Percentiles rank a stretch among this genome's conserved stretches.
phyloP scores from a whole-genome alignment of 2,797 vertebrate genomes.

The Malacoraja senta region DNA sequence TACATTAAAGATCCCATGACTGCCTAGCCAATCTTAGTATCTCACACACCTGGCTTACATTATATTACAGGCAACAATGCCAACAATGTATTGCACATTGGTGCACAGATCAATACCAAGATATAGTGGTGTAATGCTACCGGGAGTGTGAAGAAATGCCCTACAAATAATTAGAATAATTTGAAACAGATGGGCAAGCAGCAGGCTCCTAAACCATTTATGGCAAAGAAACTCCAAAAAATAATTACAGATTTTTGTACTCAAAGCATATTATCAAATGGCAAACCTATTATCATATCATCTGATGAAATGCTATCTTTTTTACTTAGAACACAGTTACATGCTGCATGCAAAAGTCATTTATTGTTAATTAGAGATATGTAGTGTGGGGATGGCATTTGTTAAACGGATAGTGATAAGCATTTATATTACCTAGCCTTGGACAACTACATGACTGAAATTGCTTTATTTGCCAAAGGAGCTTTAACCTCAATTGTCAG shows the following conservation, averaged over 20 bases:
- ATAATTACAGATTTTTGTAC: neutral
- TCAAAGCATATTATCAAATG: slow-evolving; percentile 1
- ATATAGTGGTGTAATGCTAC: neutral
- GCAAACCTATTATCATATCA: slow-evolving; percentile 10
- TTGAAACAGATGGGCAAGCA: slow-evolving; percentile 28
- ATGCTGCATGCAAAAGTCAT: neutral
- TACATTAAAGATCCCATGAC: neutral
- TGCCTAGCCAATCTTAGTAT: neutral
- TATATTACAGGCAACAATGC: neutral
- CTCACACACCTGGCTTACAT: neutral
- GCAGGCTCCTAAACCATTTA: neutral
- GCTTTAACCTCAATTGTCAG: neutral
- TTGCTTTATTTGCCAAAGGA: neutral
- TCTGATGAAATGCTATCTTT: neutral
- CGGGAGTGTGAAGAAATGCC: neutral
- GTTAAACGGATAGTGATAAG: neutral
- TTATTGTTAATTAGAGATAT: neutral
- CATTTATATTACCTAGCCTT: neutral
- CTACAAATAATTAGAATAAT: slow-evolving; percentile 17
- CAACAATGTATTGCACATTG: neutral
- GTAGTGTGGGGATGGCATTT: neutral
- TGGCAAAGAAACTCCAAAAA: neutral
- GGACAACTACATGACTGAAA: neutral
- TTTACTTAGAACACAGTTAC: neutral
- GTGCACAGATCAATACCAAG: neutral